These are phyloP conservation scores for Heloderma charlesbogerti DNA, from an alignment of 2,113 vertebrate species.

Conservation along the genomic window DNA sequence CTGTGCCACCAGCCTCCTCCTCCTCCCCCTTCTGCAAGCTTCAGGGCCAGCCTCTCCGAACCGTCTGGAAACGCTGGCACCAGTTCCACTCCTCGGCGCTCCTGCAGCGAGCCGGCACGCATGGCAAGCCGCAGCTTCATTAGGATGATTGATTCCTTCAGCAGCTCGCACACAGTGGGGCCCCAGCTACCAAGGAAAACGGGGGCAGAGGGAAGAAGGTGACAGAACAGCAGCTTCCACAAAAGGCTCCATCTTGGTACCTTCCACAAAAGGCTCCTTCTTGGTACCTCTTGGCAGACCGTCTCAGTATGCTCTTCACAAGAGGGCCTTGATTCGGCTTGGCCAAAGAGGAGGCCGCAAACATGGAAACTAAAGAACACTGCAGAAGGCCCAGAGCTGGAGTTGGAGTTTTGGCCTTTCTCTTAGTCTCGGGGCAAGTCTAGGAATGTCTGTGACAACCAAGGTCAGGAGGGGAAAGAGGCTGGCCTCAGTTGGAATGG, in stretches of 20 bases:
- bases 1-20: constrained; percentile 24
- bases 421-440: background rate
- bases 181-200: constrained; percentile 4
- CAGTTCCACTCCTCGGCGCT: constrained; percentile 63
- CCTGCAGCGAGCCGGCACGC: constrained; percentile 71
- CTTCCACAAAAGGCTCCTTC: background rate
- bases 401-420: background rate
- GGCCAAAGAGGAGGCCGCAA: background rate
- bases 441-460: background rate
- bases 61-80: constrained; percentile 76
- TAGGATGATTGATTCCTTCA: constrained; percentile 79
- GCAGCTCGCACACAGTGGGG: constrained; percentile 66
- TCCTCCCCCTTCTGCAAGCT: constrained; percentile 3
- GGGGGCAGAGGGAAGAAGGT: constrained; percentile 10
- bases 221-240: background rate
- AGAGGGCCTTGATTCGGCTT: background rate
- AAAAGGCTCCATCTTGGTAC: background rate
- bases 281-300: background rate
- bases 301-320: too few relatives aligned
- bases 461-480: background rate
- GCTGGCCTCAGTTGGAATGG: background rate
- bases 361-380: background rate
- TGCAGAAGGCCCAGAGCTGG: background rate
- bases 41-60: constrained; percentile 64
- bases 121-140: constrained; percentile 70